Percentiles rank a stretch among this genome's conserved stretches.
These are phyloP conservation scores for Pycnomerus fuliginosus DNA, from an alignment of 2,888 invertebrate species.

Conservation along the genomic window DNA sequence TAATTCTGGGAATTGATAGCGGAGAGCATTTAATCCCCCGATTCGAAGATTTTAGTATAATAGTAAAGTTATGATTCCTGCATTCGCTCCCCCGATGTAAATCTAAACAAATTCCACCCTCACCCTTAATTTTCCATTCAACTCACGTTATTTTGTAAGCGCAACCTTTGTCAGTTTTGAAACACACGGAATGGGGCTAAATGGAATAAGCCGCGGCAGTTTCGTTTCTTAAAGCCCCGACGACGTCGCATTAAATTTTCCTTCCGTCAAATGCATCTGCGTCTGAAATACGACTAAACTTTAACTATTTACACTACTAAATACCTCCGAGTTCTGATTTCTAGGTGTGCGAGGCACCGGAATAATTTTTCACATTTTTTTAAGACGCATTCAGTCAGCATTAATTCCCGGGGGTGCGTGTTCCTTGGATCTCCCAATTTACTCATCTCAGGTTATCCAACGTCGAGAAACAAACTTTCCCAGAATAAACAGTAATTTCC, in stretches of 20 bases:
- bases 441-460: conserved; percentile 41
- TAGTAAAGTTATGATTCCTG: too few relatives aligned
- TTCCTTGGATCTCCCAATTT: too few relatives aligned
- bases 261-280: conserved; percentile 45
- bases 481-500: conserved; percentile 54
- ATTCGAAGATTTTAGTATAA: too few relatives aligned
- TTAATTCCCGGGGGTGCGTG: too few relatives aligned
- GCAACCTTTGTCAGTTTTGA: conserved; percentile 38
- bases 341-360: too few relatives aligned
- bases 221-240: conserved; percentile 39
- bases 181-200: conserved; percentile 38
- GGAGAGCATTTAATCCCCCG: too few relatives aligned
- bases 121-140: conserved; percentile 33
- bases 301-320: conserved; percentile 41
- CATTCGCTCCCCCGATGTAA: too few relatives aligned
- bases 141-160: conserved; percentile 40
- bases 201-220: conserved; percentile 35
- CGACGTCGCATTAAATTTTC: conserved; percentile 43
- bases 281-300: conserved; percentile 44
- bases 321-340: too few relatives aligned
- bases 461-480: conserved; percentile 47
- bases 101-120: conserved; percentile 12
- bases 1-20: too few relatives aligned
- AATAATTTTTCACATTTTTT: too few relatives aligned
- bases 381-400: too few relatives aligned